Base-by-base conservation (phyloP, 2,113 vertebrate genomes). In the Diphyllodes magnificus region DNA sequence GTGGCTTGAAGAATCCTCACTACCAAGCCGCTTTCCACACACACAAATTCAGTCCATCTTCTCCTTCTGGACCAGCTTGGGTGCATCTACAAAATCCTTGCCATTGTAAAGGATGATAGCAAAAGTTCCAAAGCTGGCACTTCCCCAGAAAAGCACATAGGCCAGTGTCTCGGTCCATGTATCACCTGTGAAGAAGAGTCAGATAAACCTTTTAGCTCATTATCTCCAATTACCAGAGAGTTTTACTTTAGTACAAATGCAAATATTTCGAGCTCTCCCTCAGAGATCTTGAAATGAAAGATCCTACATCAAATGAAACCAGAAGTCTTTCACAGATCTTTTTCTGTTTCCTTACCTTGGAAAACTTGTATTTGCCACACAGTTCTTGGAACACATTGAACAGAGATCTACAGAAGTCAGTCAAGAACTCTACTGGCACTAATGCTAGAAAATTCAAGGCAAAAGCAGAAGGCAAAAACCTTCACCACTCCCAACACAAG, bases 31-130 rank as follows among this genome's bases (percentile, higher is more conserved):
- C 99, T 99, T 99, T 98, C 99, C 99, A 99, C 99, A 99, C 98
- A 97, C 98, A 98, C 99, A 99, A 97, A 98, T 99, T 99, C 99
- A 99, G 98, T 99, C 99, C 98, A 99, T 98, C 98, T 99, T 99
- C 97, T 99, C 99, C 81, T 99, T 99, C 97, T 99, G 99, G 54
- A 99, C 98, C 88, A 99, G 95, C 95, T 97, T 98, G 65, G 99
- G 99, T 13, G 99, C 98, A 89, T 99, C 99, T 7, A 99, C 99
- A 93, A 99, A 99, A 97, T 99, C 99, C 60, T 98, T 98, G 81
- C 99, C 99, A 0, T 99, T 99, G 95, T 99, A 99, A 83, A 99
- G 98, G 97, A 99, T 99, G 82, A 99, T 98, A 15, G 99, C 98
- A 4, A 96, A 98, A 6, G 99, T 99, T 90, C 98, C 98, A 54